These are phyloP conservation scores for Prochilodus magdalenae DNA, from an alignment of 2,113 vertebrate genomes.

Conservation along the genomic window DNA sequence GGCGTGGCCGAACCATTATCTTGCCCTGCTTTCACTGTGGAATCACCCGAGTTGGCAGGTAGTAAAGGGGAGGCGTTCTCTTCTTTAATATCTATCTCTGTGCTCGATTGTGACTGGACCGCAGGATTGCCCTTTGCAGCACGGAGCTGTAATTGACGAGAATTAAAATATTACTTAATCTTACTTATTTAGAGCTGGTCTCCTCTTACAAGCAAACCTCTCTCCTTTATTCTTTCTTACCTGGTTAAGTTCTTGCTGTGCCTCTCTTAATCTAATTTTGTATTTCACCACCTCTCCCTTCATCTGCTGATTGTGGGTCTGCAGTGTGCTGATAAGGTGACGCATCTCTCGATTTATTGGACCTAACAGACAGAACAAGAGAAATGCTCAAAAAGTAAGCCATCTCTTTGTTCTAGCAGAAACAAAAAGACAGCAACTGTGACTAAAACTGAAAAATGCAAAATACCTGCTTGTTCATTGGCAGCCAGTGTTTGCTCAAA, in stretches of 20 bases:
- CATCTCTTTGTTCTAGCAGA: background rate
- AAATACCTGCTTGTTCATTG: conserved; percentile 95
- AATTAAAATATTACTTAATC: background rate
- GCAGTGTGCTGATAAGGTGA: conserved; percentile 95
- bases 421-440: background rate
- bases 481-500: conserved; percentile 97
- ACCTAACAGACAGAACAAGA: conserved; percentile 70
- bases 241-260: conserved; percentile 91
- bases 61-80: conserved; percentile 76
- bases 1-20: conserved; percentile 79
- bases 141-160: conserved; percentile 69
- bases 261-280: conserved; percentile 89
- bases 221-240: conserved; percentile 63
- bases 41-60: conserved; percentile 66
- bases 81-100: conserved; percentile 88
- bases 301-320: conserved; percentile 97
- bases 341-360: conserved; percentile 98
- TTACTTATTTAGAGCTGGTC: background rate
- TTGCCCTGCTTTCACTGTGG: conserved; percentile 80
- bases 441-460: background rate
- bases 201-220: background rate
- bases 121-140: conserved; percentile 85
- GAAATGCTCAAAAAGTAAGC: background rate
- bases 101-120: conserved; percentile 92
- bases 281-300: conserved; percentile 95